Conservation (phyloP, 2,113 vertebrate genomes). For the Ifrita kowaldi region DNA sequence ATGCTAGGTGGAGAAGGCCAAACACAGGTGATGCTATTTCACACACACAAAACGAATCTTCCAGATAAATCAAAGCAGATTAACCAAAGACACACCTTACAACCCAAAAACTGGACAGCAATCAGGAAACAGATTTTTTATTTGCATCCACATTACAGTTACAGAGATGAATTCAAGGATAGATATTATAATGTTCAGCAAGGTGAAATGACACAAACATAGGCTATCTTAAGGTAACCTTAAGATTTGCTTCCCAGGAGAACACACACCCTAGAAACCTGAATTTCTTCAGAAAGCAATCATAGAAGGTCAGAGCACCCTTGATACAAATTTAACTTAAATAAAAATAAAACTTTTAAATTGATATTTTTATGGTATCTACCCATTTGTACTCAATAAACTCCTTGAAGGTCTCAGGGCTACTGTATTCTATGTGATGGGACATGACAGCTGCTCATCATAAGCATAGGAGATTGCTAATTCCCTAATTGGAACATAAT, state of each 20-base stretch:
- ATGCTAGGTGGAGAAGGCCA: background rate
- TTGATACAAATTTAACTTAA: background rate
- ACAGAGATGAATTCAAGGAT: background rate
- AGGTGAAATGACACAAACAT: background rate
- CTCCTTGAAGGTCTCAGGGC: background rate
- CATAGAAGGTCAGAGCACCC: background rate
- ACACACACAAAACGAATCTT: background rate
- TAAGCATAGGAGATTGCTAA: background rate
- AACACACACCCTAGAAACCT: background rate
- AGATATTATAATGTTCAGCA: background rate
- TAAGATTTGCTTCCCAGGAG: background rate
- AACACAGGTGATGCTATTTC: background rate
- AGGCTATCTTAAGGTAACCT: background rate
- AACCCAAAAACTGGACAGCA: background rate
- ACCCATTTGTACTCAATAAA: background rate
- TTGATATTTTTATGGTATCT: background rate
- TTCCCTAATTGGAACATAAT: background rate
- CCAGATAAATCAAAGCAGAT: background rate
- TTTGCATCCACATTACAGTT: background rate
- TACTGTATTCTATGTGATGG: background rate
- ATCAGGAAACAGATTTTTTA: background rate
- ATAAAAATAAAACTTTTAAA: slow-evolving; percentile 1
- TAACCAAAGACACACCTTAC: background rate
- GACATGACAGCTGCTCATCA: background rate
- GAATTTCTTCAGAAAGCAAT: slow-evolving; percentile 1